These are phyloP conservation scores for Eurois occulta DNA, from an alignment of 2,888 invertebrate species.

Conservation along the genomic window DNA sequence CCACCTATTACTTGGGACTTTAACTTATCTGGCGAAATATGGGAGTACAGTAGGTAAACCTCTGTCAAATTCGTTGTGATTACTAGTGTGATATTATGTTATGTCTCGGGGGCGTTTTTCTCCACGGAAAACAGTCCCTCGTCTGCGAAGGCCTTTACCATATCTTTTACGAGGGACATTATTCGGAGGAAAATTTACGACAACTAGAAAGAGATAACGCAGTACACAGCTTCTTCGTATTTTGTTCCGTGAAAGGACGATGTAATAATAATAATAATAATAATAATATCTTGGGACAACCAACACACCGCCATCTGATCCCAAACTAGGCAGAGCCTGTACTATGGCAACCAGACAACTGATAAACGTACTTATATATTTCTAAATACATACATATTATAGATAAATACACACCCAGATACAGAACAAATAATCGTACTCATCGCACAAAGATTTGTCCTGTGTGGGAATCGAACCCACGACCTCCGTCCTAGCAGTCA, in stretches of 20 bases:
- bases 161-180: conserved; percentile 61
- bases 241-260: conserved; percentile 15
- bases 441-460: too few relatives aligned
- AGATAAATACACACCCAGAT: too few relatives aligned
- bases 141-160: conserved; percentile 1
- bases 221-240: conserved; percentile 18
- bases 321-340: too few relatives aligned
- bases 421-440: too few relatives aligned
- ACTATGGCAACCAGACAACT: too few relatives aligned
- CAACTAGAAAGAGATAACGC: conserved; percentile 39
- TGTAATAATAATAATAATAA: too few relatives aligned
- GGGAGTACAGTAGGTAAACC: neutral
- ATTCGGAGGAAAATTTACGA: conserved; percentile 55
- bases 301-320: too few relatives aligned
- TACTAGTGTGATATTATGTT: neutral
- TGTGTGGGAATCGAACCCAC: too few relatives aligned
- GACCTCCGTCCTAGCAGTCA: too few relatives aligned
- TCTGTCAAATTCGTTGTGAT: accelerated
- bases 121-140: neutral
- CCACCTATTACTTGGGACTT: neutral
- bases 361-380: too few relatives aligned
- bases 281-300: too few relatives aligned
- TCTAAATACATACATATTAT: too few relatives aligned
- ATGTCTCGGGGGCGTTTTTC: neutral
- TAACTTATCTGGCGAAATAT: neutral